Base-by-base conservation (phyloP, 2,797 vertebrate genomes). In the Sebastolobus alascanus region DNA sequence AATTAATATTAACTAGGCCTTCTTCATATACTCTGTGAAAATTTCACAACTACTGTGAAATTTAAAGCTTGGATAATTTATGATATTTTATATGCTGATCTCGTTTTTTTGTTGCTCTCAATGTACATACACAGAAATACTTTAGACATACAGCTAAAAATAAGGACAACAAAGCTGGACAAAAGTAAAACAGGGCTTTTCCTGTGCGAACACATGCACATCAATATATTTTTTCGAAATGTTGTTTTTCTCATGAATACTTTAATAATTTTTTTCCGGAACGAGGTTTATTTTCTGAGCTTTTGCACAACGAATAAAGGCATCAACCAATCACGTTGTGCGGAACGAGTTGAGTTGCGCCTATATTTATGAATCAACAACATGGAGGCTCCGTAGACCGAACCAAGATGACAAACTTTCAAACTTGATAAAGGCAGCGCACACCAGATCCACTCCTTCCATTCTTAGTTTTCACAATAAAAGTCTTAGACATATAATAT, bases 251-350 rank as follows among this genome's bases (percentile, higher is more conserved):
- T 0, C 43, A 46, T 46, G 14, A 46, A 46, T 46, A 0, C 0
- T 46, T 46, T 46, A 6, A 2, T 46, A 8, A 0, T 43, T 0
- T 46, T 18, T 50, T 50, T 50, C 5, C 6, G 3, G 0, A 50
- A 20, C 8, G 0, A 50, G 46, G 16, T 46, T 0, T 0, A 46
- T 46, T 46, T 46, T 16, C 0, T 46, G 14, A 46, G 43, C 43
- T 46, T 46, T 14, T 0, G 0, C 40, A 43, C 40, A 1, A 43
- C 0, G 0, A 43, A 43, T 43, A 0, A 43, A 43, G 40, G 40
- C 40, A 46, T 46, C 14, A 46, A 46, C 43, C 43, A 46, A 18
- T 43, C 0, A 16, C 14, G 13, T 43, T 0, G 38, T 40, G 38
- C 38, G 4, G 38, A 40, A 40, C 38, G 5, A 40, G 38, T 40